These are phyloP conservation scores for Glyptemys insculpta DNA, from an alignment of 2,797 vertebrate species.

Conservation along the genomic window DNA sequence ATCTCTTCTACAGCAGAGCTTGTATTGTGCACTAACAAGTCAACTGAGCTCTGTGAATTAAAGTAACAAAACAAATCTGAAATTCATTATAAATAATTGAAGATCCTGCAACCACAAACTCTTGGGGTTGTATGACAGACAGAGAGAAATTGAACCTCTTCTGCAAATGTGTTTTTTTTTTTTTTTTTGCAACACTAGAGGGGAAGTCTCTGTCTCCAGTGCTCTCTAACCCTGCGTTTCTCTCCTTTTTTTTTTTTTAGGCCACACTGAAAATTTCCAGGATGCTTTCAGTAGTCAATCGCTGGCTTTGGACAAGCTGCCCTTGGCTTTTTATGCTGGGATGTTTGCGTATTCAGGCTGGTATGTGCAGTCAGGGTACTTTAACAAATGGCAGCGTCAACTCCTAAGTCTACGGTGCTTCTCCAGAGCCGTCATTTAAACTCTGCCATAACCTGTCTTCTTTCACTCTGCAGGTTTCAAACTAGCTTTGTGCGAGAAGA, in stretches of 20 bases:
- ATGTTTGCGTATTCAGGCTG: slow-evolving; percentile 93
- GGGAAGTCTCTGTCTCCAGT: background rate
- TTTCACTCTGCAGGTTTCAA: slow-evolving; percentile 86
- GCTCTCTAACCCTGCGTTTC: fast-evolving
- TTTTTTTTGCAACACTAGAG: fast-evolving
- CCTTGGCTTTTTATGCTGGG: slow-evolving; percentile 92
- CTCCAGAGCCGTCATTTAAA: fast-evolving
- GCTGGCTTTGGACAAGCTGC: slow-evolving; percentile 84
- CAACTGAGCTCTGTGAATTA: background rate
- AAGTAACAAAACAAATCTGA: background rate
- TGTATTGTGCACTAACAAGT: fast-evolving
- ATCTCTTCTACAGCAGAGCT: fast-evolving
- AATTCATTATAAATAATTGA: background rate
- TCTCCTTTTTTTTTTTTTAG: slow-evolving; percentile 67
- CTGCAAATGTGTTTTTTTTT: background rate
- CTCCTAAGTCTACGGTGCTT: fast-evolving
- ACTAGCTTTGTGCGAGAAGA: slow-evolving; percentile 92
- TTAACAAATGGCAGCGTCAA: background rate
- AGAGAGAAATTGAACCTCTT: background rate
- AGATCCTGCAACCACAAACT: background rate
- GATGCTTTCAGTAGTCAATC: slow-evolving; percentile 84
- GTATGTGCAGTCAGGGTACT: slow-evolving; percentile 70
- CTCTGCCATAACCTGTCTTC: background rate
- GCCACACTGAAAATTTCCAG: slow-evolving; percentile 88
- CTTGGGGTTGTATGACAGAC: background rate